Evolutionary conservation across 2,113 vertebrate genomes (phyloP).

Genomic region (Entelurus aequoreus): DNA sequence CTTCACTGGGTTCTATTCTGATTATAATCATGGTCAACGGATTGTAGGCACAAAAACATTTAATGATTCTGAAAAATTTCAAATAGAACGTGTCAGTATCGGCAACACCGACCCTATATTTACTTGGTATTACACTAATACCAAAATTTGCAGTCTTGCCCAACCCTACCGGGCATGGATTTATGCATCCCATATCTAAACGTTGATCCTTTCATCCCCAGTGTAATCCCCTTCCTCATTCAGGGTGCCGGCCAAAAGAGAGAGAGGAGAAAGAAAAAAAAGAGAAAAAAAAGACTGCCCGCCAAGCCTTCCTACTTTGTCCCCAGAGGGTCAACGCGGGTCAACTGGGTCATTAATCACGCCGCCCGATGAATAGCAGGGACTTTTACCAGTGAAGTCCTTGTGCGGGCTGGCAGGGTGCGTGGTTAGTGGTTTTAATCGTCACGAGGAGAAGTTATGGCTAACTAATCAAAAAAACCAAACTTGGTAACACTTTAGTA

Average conservation of each 20-base stretch:
- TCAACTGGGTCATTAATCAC: constrained; percentile 50
- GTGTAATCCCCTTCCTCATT: constrained; percentile 34
- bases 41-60: too few species aligned
- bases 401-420: background rate
- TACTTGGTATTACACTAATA: too few species aligned
- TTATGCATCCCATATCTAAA: constrained; percentile 34
- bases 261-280: background rate
- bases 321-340: constrained; percentile 41
- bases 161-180: constrained; percentile 17
- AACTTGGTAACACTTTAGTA: too few species aligned
- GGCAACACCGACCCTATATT: too few species aligned
- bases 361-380: constrained; percentile 3
- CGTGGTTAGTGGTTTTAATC: constrained; percentile 3
- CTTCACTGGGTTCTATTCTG: too few species aligned
- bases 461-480: background rate
- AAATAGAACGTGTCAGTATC: too few species aligned
- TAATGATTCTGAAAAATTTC: too few species aligned
- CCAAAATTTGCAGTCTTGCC: too few species aligned
- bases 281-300: constrained; percentile 22
- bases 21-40: too few species aligned
- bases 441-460: background rate
- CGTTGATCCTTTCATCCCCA: constrained; percentile 36
- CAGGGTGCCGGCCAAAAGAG: constrained; percentile 15
- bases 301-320: constrained; percentile 26
- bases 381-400: constrained; percentile 16